phyloP scores from a whole-genome alignment of 2,888 invertebrate genomes.

The Drosophila mimica region DNA sequence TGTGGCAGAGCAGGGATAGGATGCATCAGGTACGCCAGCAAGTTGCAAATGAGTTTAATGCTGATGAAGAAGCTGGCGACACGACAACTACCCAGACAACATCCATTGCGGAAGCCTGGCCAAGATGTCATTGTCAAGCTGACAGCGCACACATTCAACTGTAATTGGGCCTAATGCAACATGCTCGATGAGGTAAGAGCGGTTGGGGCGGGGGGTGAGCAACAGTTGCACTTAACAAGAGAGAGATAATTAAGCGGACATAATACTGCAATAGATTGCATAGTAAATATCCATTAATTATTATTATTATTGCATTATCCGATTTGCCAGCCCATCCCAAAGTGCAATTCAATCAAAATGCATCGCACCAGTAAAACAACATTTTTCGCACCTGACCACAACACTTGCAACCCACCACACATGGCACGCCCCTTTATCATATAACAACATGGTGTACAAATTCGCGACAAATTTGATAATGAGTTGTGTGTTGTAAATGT shows the following conservation, averaged over 20 bases:
- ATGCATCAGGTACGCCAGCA: slow-evolving; percentile 58
- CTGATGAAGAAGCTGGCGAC: slow-evolving; percentile 51
- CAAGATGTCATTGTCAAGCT: slow-evolving; percentile 37
- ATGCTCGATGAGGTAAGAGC: background rate
- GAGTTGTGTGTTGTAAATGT: slow-evolving; percentile 44
- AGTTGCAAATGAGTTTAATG: slow-evolving; percentile 56
- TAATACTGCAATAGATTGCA: slow-evolving; percentile 8
- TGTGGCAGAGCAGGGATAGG: background rate
- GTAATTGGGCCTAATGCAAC: slow-evolving; percentile 50
- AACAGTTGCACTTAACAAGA: background rate
- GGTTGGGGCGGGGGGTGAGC: background rate
- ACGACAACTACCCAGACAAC: slow-evolving; percentile 21
- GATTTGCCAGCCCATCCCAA: slow-evolving; percentile 8
- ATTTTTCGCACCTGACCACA: slow-evolving; percentile 57
- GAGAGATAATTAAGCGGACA: slow-evolving; percentile 12
- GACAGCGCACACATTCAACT: slow-evolving; percentile 43
- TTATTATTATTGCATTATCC: slow-evolving; percentile 21
- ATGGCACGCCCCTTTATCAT: slow-evolving; percentile 13
- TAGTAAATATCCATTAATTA: slow-evolving; percentile 5
- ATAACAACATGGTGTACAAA: slow-evolving; percentile 56
- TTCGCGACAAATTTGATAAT: slow-evolving; percentile 79
- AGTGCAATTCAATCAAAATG: slow-evolving; percentile 16
- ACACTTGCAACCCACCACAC: slow-evolving; percentile 8
- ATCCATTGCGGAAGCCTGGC: slow-evolving; percentile 22
- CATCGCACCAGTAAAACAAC: slow-evolving; percentile 35